A percentile compares a stretch with the other conserved stretches of the same genome.
Conservation (phyloP, 2,888 invertebrate genomes). For the Spisula solida region DNA sequence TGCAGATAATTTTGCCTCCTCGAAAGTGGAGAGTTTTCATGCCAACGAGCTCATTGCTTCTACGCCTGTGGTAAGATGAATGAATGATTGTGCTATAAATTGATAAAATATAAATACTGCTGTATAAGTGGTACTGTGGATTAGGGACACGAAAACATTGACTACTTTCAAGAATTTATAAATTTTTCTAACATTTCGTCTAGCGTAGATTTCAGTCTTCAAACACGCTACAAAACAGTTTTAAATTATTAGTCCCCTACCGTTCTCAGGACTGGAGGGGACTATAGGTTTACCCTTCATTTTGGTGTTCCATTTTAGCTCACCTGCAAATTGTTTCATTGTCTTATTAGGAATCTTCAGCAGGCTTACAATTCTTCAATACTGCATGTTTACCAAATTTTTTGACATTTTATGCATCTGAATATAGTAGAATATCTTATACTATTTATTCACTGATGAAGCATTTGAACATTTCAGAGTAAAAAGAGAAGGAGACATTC, state of each 20-base stretch:
- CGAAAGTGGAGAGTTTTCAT: neutral
- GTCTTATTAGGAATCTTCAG: too few relatives aligned
- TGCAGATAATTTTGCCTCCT: neutral
- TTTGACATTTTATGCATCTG: too few relatives aligned
- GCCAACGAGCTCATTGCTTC: neutral
- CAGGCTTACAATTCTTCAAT: too few relatives aligned
- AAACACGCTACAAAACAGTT: too few relatives aligned
- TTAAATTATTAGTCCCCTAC: too few relatives aligned
- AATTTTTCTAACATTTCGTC: neutral
- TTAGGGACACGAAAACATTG: neutral
- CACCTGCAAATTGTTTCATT: too few relatives aligned
- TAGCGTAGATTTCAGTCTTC: too few relatives aligned
- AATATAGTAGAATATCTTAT: too few relatives aligned
- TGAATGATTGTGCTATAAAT: neutral
- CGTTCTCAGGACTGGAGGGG: too few relatives aligned
- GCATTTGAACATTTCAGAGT: conserved; percentile 2
- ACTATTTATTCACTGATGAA: neutral
- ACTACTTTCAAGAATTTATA: neutral
- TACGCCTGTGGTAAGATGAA: conserved; percentile 40
- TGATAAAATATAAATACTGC: neutral
- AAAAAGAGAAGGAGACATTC: conserved; percentile 33
- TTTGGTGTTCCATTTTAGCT: too few relatives aligned
- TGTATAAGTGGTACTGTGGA: neutral
- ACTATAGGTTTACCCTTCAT: too few relatives aligned
- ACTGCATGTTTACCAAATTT: too few relatives aligned